phyloP scores from a whole-genome alignment of 2,113 vertebrate species.

The Brachypodius melanocephalos region DNA sequence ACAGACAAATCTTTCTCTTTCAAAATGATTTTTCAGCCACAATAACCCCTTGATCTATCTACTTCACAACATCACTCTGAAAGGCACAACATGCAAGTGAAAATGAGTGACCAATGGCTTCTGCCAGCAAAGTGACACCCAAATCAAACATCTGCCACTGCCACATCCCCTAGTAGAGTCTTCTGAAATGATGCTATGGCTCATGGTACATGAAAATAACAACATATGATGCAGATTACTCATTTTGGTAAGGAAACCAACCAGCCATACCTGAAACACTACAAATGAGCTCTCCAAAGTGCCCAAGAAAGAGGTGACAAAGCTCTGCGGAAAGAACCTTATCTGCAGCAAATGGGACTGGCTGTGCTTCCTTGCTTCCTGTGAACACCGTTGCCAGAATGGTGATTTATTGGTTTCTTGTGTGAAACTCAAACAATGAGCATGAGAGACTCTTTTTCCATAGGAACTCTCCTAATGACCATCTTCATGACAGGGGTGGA shows the following conservation, averaged over 20 bases:
- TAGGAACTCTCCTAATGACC: neutral
- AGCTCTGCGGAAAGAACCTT: neutral
- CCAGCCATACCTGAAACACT: neutral
- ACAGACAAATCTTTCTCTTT: neutral
- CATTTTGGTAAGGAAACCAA: neutral
- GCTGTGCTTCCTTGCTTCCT: neutral
- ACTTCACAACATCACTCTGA: neutral
- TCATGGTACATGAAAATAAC: neutral
- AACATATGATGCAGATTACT: neutral
- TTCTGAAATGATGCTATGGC: neutral
- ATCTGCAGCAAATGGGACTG: neutral
- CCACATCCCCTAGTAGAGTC: neutral
- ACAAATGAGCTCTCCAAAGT: neutral
- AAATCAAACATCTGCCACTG: neutral
- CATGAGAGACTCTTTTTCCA: neutral
- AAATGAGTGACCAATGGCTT: neutral
- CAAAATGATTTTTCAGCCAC: neutral
- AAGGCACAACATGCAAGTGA: neutral
- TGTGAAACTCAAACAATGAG: neutral
- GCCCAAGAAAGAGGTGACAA: neutral
- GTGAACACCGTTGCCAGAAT: neutral
- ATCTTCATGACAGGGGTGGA: neutral
- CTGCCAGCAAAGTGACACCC: neutral
- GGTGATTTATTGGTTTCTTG: neutral
- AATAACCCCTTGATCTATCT: neutral